phyloP scores from a whole-genome alignment of 2,888 invertebrate species.

The Melieria crassipennis region DNA sequence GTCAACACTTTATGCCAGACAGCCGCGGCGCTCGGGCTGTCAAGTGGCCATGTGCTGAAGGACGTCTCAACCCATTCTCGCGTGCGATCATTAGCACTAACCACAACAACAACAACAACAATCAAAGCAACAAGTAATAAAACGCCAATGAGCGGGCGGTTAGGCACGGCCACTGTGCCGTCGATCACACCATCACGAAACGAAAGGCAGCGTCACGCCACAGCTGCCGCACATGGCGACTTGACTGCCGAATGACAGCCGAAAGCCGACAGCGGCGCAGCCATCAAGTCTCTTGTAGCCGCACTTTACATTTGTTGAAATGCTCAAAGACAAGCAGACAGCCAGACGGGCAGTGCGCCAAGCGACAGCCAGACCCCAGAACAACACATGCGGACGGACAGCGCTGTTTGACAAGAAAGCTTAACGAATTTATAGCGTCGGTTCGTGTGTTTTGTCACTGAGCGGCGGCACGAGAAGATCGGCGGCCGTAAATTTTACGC shows the following conservation, averaged over 20 bases:
- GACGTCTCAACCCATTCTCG: background rate
- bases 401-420: constrained; percentile 22
- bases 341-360: background rate
- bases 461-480: background rate
- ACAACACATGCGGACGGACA: constrained; percentile 7
- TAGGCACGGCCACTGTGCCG: background rate
- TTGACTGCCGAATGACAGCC: constrained; percentile 6
- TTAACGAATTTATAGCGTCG: constrained; percentile 30
- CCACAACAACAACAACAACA: background rate
- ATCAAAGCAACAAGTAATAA: background rate
- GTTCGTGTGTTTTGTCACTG: constrained; percentile 11
- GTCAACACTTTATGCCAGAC: background rate
- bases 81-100: background rate
- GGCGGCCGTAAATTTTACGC: constrained; percentile 30
- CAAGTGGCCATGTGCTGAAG: background rate
- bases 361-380: too few species aligned
- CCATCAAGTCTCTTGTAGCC: constrained; percentile 23
- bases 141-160: background rate
- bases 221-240: background rate
- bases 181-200: constrained; percentile 1
- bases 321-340: constrained; percentile 10
- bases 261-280: constrained; percentile 1
- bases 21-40: background rate
- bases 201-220: constrained; percentile 6
- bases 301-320: constrained; percentile 25